Conservation (phyloP, 2,797 vertebrate species). For the Platalea minor region DNA sequence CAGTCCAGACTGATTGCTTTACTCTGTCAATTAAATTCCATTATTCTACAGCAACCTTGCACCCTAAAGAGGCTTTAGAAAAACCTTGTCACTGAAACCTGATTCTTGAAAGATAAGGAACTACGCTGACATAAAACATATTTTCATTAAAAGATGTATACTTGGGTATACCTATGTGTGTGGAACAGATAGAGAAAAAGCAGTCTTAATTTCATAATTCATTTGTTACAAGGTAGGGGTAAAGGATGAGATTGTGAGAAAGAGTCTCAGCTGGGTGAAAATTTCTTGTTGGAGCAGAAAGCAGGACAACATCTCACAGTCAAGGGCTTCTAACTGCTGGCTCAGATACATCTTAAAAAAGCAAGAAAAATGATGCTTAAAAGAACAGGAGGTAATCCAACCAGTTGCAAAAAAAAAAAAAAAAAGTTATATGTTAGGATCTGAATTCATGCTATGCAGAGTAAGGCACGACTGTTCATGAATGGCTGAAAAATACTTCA, state of each 20-base stretch:
- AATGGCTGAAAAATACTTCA: neutral
- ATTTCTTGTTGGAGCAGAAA: neutral
- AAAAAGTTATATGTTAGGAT: neutral
- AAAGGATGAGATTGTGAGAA: neutral
- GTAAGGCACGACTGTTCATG: neutral
- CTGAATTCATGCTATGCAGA: neutral
- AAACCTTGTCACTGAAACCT: neutral
- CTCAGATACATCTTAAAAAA: neutral
- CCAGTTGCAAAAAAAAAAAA: neutral
- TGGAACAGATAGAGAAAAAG: neutral
- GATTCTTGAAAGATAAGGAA: neutral
- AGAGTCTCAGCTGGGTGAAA: neutral
- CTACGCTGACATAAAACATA: neutral
- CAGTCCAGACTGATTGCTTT: neutral
- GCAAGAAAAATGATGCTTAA: neutral
- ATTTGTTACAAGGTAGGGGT: neutral
- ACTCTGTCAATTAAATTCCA: neutral
- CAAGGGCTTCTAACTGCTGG: neutral
- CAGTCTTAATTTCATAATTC: neutral
- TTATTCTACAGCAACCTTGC: neutral
- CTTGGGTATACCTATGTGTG: neutral
- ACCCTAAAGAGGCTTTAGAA: neutral
- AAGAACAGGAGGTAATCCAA: neutral
- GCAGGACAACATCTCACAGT: neutral
- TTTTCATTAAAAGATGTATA: neutral